These are phyloP conservation scores for Odontothrips loti DNA, from an alignment of 2,888 invertebrate genomes.

Conservation along the genomic window DNA sequence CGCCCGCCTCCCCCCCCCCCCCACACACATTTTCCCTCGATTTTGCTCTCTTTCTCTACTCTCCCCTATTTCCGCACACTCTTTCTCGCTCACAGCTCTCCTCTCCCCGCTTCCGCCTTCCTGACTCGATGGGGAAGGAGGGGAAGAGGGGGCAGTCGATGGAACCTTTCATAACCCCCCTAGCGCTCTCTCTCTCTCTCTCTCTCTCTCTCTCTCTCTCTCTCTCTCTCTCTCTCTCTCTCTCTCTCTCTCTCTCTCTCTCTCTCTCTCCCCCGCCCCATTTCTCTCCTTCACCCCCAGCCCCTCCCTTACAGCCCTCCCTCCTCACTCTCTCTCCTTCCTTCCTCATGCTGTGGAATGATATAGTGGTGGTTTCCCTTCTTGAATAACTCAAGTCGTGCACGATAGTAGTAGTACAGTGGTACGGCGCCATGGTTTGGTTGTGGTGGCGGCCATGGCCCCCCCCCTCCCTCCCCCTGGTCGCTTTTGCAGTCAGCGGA, in stretches of 20 bases:
- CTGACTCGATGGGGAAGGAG: neutral
- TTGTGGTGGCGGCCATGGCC: neutral
- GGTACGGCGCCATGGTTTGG: too few species aligned
- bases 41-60: neutral
- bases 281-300: neutral
- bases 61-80: neutral
- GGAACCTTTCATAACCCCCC: neutral
- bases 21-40: neutral
- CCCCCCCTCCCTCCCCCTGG: neutral
- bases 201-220: neutral
- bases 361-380: conserved; percentile 18
- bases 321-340: neutral
- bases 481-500: neutral
- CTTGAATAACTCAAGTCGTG: conserved; percentile 1
- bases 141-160: neutral
- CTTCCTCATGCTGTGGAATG: neutral
- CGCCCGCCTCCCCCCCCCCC: neutral
- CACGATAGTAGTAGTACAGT: neutral
- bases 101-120: too few species aligned
- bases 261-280: neutral
- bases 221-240: neutral
- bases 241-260: neutral
- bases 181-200: neutral
- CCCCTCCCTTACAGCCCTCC: neutral
- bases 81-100: too few species aligned